A percentile compares a stretch with the other conserved stretches of the same genome.
Evolutionary conservation across 2,888 invertebrate species (phyloP).

Genomic region (Eutolmus rufibarbis): DNA sequence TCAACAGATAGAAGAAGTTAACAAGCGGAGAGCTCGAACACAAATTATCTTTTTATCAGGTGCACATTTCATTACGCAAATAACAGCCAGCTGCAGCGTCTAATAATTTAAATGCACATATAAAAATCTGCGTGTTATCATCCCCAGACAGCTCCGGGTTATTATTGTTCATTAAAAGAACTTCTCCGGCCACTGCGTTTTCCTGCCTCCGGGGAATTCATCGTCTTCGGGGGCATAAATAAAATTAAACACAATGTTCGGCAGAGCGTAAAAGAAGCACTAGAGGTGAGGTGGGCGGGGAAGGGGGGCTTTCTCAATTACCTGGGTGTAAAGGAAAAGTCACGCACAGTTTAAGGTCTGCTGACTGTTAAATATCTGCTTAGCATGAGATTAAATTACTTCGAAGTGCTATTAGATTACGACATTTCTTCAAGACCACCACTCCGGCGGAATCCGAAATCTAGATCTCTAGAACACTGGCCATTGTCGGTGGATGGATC

Average conservation of each 20-base stretch:
- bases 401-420: neutral
- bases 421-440: neutral
- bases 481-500: neutral
- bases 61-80: neutral
- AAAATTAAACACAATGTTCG: neutral
- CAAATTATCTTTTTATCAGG: neutral
- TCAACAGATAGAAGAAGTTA: neutral
- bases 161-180: neutral
- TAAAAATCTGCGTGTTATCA: neutral
- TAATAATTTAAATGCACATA: neutral
- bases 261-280: neutral
- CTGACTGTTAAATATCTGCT: slow-evolving; percentile 7
- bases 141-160: neutral
- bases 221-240: neutral
- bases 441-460: neutral
- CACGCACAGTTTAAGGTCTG: slow-evolving; percentile 31
- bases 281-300: neutral
- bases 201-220: neutral
- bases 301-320: slow-evolving; percentile 6
- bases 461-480: neutral
- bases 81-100: neutral
- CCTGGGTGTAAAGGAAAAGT: slow-evolving; percentile 12
- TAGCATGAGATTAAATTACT: neutral
- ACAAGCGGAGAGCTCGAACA: neutral
- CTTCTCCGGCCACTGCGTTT: neutral